Conservation (phyloP, 2,888 invertebrate species). For the Ypsolopha sequella region DNA sequence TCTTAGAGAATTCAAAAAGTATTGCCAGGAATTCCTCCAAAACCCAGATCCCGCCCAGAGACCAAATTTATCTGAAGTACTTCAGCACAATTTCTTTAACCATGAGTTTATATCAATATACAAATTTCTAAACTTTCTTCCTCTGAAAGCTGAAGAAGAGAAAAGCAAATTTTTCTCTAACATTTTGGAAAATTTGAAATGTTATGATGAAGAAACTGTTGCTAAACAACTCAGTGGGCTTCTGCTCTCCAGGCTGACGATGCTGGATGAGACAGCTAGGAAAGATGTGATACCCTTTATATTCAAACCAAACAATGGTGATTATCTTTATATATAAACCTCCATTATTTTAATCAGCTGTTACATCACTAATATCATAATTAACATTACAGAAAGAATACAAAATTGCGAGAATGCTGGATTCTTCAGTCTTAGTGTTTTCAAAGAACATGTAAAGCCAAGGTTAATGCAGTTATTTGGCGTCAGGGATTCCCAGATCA, state of each 20-base stretch:
- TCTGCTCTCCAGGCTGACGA: conserved; percentile 85
- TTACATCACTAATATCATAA: conserved; percentile 2
- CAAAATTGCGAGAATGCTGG: conserved; percentile 60
- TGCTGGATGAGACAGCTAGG: conserved; percentile 86
- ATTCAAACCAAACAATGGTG: conserved; percentile 78
- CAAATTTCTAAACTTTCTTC: conserved; percentile 85
- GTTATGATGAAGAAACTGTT: conserved; percentile 84
- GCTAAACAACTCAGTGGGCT: conserved; percentile 84
- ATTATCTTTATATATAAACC: not conserved
- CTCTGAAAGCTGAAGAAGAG: conserved; percentile 82
- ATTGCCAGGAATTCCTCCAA: conserved; percentile 78
- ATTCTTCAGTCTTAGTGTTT: conserved; percentile 77
- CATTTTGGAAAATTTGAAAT: conserved; percentile 75
- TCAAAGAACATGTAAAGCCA: conserved; percentile 81
- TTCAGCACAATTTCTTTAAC: conserved; percentile 83
- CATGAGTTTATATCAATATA: conserved; percentile 89
- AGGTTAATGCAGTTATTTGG: conserved; percentile 84
- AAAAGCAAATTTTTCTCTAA: conserved; percentile 83
- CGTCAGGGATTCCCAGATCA: conserved; percentile 84
- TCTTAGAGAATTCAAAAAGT: conserved; percentile 76
- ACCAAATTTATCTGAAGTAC: conserved; percentile 75
- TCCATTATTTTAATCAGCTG: not conserved
- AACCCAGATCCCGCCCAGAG: conserved; percentile 74
- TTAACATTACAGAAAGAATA: conserved; percentile 39
- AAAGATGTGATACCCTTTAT: conserved; percentile 77